A percentile compares a stretch with the other conserved stretches of the same genome.
phyloP scores from a whole-genome alignment of 2,797 vertebrate species.

The Galagoides demidoff region DNA sequence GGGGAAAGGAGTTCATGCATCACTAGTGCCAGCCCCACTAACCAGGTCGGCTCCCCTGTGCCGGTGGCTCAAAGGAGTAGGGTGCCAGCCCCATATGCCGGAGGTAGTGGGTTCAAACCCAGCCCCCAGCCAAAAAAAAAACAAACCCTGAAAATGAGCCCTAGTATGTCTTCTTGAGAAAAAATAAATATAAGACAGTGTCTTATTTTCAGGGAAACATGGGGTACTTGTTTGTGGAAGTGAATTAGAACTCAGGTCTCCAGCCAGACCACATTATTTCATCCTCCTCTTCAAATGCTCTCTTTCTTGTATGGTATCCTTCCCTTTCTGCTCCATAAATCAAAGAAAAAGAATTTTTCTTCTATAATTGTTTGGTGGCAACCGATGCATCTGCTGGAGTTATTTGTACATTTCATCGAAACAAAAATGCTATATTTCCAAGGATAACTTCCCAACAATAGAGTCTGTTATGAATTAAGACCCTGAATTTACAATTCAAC shows the following conservation, averaged over 20 bases:
- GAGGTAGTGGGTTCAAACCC: too few species aligned
- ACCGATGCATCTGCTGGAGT: background rate
- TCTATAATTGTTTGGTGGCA: background rate
- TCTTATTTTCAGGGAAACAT: too few species aligned
- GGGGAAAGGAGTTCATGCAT: too few species aligned
- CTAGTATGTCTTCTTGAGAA: too few species aligned
- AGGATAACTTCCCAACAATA: background rate
- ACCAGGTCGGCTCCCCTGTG: too few species aligned
- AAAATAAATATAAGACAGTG: too few species aligned
- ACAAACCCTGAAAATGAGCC: too few species aligned
- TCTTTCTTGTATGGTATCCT: background rate
- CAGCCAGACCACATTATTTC: background rate
- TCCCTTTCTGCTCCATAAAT: background rate
- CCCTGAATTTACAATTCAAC: background rate
- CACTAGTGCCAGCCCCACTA: too few species aligned
- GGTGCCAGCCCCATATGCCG: too few species aligned
- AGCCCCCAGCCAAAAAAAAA: too few species aligned
- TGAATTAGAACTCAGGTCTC: conserved; percentile 38
- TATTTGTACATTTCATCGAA: background rate
- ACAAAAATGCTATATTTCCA: background rate
- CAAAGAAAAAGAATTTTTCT: background rate
- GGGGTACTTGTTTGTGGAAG: background rate
- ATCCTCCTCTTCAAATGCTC: background rate
- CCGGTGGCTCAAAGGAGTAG: too few species aligned
- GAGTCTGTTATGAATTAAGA: background rate